These are phyloP conservation scores for Mugil cephalus DNA, from an alignment of 2,113 vertebrate species.

Conservation along the genomic window DNA sequence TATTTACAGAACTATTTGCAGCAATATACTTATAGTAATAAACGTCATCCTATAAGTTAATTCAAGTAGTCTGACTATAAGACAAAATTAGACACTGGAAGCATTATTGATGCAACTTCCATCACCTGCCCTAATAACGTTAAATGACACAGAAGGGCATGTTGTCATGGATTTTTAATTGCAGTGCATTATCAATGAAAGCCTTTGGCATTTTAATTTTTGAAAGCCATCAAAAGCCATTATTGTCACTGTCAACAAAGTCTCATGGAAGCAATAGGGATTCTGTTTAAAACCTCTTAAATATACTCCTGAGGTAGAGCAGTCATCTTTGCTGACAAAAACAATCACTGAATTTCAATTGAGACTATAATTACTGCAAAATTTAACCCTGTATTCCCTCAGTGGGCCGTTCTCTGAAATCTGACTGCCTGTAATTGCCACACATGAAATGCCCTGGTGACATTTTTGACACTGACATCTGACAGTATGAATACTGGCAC, in stretches of 20 bases:
- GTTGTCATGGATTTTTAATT: conserved; percentile 48
- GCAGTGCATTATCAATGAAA: conserved; percentile 59
- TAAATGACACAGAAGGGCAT: conserved; percentile 61
- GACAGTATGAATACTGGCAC: conserved; percentile 22
- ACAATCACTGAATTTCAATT: conserved; percentile 65
- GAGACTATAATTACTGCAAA: conserved; percentile 55
- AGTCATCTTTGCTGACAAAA: conserved; percentile 66
- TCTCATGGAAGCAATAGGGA: conserved; percentile 60
- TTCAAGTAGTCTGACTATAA: neutral
- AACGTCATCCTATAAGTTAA: neutral
- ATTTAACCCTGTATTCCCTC: conserved; percentile 41
- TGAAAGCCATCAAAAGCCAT: conserved; percentile 68
- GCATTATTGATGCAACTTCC: neutral
- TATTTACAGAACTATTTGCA: neutral
- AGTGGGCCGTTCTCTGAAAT: neutral
- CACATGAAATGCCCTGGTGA: conserved; percentile 3
- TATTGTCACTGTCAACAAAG: conserved; percentile 76
- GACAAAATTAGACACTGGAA: neutral
- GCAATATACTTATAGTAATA: neutral
- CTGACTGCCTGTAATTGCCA: neutral
- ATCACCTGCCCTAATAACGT: conserved; percentile 25
- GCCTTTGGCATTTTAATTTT: conserved; percentile 75
- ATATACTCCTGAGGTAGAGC: conserved; percentile 69
- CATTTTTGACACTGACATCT: conserved; percentile 16
- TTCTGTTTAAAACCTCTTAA: conserved; percentile 63